These are phyloP conservation scores for Natator depressus DNA, from an alignment of 2,113 vertebrate genomes.

Conservation along the genomic window DNA sequence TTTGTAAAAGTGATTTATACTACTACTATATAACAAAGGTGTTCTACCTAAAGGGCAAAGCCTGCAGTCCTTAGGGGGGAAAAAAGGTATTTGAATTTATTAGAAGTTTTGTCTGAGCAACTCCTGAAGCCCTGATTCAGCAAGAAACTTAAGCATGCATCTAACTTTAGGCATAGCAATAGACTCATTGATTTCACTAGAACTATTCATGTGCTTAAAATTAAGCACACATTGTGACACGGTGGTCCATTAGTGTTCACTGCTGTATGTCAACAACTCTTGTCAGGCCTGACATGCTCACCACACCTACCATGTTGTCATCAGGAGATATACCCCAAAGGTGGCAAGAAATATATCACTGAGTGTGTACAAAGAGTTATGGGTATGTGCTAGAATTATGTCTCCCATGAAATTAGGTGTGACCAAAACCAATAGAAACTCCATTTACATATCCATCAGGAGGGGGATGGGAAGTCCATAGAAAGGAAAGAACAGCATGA, in stretches of 20 bases:
- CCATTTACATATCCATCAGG: neutral
- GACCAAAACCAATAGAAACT: neutral
- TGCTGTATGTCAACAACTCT: neutral
- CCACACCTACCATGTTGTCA: neutral
- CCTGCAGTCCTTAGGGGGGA: constrained; percentile 5
- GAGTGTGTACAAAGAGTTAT: neutral
- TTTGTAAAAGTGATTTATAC: constrained; percentile 74
- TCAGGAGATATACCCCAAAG: neutral
- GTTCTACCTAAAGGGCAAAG: constrained; percentile 65
- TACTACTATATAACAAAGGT: constrained; percentile 66
- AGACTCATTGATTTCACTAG: neutral
- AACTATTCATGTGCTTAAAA: neutral
- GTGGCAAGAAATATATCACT: neutral
- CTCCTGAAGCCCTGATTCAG: constrained; percentile 2
- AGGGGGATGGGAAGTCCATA: neutral
- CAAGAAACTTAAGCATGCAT: neutral
- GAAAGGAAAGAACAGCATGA: neutral
- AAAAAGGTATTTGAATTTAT: constrained; percentile 6
- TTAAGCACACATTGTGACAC: rapidly evolving
- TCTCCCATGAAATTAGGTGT: neutral
- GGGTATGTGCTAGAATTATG: neutral
- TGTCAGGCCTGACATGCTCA: neutral
- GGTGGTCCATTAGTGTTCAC: neutral
- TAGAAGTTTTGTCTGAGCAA: neutral
- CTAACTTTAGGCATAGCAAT: neutral